A percentile compares a stretch with the other conserved stretches of the same genome.
phyloP scores from a whole-genome alignment of 2,888 invertebrate species.

The Seira musarum region DNA sequence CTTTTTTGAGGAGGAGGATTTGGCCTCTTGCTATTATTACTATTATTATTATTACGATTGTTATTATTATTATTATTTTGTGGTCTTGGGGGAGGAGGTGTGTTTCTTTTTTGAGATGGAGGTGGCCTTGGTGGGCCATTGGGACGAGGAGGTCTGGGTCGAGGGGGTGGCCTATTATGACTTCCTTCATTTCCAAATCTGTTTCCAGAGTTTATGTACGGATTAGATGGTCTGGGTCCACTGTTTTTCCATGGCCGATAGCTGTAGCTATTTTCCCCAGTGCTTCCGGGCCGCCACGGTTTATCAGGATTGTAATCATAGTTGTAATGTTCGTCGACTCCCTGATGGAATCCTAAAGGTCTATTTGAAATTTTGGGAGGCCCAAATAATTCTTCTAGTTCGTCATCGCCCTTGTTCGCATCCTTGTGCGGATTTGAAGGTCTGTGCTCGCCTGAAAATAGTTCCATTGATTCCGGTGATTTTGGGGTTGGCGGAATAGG shows the following conservation, averaged over 20 bases:
- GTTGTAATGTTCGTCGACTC: slow-evolving; percentile 35
- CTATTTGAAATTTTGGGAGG: slow-evolving; percentile 34
- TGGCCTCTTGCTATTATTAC: neutral
- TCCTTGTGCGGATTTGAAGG: slow-evolving; percentile 44
- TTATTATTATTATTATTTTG: too few relatives aligned
- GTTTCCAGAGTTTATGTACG: slow-evolving; percentile 7
- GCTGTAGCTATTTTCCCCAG: slow-evolving; percentile 31
- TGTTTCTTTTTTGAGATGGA: neutral
- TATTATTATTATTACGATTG: neutral
- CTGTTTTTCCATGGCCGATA: slow-evolving; percentile 37
- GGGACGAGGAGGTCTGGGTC: slow-evolving; percentile 24
- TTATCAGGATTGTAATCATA: slow-evolving; percentile 44
- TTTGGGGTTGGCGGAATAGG: slow-evolving; percentile 27
- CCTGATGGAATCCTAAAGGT: slow-evolving; percentile 47
- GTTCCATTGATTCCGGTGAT: slow-evolving; percentile 15
- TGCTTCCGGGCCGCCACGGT: slow-evolving; percentile 38
- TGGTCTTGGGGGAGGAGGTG: neutral
- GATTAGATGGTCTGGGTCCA: slow-evolving; percentile 19
- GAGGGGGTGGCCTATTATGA: neutral
- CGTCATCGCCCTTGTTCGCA: slow-evolving; percentile 58
- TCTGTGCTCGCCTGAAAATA: slow-evolving; percentile 24
- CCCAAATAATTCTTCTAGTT: slow-evolving; percentile 61
- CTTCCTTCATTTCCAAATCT: neutral
- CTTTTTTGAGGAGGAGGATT: slow-evolving; percentile 7
- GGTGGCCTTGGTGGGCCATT: slow-evolving; percentile 2